Percentiles rank a stretch among this genome's conserved stretches.
These are phyloP conservation scores for Brachypteracias leptosomus DNA, from an alignment of 2,113 vertebrate genomes.

Conservation along the genomic window DNA sequence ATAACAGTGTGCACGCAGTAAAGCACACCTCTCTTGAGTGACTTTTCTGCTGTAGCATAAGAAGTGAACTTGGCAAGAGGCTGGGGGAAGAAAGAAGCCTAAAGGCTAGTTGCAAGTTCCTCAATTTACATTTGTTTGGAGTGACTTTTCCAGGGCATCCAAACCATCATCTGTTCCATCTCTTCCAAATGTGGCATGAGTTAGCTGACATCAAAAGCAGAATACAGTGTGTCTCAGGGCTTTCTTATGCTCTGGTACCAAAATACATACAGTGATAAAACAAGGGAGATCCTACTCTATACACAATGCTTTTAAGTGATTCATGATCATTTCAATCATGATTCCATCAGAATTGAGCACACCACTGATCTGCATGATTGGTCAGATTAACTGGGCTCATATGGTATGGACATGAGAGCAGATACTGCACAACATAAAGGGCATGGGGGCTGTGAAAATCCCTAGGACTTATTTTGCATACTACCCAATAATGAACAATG, in stretches of 20 bases:
- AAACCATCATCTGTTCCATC: background rate
- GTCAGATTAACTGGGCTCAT: background rate
- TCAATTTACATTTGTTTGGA: background rate
- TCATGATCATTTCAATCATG: background rate
- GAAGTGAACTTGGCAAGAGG: background rate
- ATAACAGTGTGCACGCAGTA: background rate
- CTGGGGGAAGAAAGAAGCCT: background rate
- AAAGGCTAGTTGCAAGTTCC: background rate
- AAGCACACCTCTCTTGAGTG: background rate
- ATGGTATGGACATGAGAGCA: accelerated
- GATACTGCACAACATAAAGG: background rate
- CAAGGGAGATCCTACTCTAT: background rate
- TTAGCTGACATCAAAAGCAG: background rate
- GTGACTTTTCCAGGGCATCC: background rate
- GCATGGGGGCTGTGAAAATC: background rate
- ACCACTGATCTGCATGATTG: background rate
- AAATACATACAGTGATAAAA: background rate
- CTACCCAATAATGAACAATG: background rate
- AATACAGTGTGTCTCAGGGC: accelerated
- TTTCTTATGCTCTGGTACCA: background rate
- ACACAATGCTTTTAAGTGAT: background rate
- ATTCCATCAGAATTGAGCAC: background rate
- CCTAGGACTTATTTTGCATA: background rate
- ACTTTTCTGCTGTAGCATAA: background rate
- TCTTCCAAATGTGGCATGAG: accelerated